Percentiles rank a stretch among this genome's conserved stretches.
Evolutionary conservation across 1,140 invertebrate genomes (phyloP).

Genomic region (Euura saliciscinereae): DNA sequence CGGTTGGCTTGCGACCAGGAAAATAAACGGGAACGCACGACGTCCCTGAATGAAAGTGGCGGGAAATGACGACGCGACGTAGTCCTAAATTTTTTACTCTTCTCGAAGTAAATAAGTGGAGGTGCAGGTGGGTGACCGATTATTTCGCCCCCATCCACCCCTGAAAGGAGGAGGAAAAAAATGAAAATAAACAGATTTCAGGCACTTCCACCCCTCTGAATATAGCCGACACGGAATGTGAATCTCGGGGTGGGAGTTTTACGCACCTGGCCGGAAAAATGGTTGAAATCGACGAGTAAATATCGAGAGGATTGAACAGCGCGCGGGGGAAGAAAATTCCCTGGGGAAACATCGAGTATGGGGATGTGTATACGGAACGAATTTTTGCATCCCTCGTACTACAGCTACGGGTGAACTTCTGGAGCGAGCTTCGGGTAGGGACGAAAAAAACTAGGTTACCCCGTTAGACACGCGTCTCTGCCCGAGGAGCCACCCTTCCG

Average conservation of each 20-base stretch:
- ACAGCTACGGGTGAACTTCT: too few relatives aligned
- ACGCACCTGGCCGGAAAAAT: neutral
- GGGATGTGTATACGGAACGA: neutral
- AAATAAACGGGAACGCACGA: neutral
- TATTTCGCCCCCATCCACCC: too few relatives aligned
- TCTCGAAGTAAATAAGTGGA: slow-evolving; percentile 27
- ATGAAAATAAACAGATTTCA: neutral
- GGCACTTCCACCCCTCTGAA: slow-evolving; percentile 2
- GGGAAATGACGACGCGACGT: slow-evolving; percentile 26
- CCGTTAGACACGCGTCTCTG: neutral
- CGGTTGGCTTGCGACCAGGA: neutral
- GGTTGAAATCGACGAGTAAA: neutral
- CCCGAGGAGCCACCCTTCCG: neutral
- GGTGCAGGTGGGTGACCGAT: slow-evolving; percentile 23
- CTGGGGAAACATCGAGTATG: neutral
- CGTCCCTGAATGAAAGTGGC: neutral
- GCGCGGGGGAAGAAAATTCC: neutral
- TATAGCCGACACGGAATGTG: neutral
- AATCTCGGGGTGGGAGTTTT: neutral
- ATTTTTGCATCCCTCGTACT: neutral
- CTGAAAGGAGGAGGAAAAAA: too few relatives aligned
- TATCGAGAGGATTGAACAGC: neutral
- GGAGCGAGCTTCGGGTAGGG: neutral
- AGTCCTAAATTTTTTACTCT: neutral
- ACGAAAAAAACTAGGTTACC: slow-evolving; percentile 12